Evolutionary conservation across 1,140 invertebrate species (phyloP), one percentile per base, ranked within the genome.

Genomic region (Caenorhabditis tropicalis): DNA sequence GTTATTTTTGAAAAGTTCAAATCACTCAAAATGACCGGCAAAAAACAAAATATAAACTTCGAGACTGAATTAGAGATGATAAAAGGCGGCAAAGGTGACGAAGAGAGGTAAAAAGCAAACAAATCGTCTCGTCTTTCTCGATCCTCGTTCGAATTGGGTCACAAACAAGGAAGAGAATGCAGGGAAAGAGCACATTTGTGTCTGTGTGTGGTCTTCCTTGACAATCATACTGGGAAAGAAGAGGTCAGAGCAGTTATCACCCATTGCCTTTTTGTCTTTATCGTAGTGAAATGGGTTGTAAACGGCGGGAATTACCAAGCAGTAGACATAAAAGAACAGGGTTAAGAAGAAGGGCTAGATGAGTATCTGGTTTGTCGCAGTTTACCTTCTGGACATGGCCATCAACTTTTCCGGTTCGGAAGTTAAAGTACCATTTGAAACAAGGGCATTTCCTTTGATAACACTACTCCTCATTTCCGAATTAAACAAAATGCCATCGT

Each of bases 71-170:
- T 36, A 65, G 6, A 36, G 58, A 65, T 65, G 31, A 65, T 36
- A 65, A 65, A 19, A 51, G 36, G 65, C 36, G 36, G 36, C 15
- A 24, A 21, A 74, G 36, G 65, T 74, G 36, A 27, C n/a, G 65
- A 74, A 21, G 65, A 46, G 65, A n/a, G 65, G 65, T 65, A 33
- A 74, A 74, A 74, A 74, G 65, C 24, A 74, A 74, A 74, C 65
- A 74, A 74, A 74, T 74, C n/a, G 65, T 43, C 65, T 74, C 36
- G 65, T 74, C 43, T 74, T 74, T 36, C 36, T 33, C 65, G 36
- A 65, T 74, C 43, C 24, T 74, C n/a, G 65, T 74, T 74, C 65
- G 65, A 74, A 74, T 43, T 43, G 65, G 65, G 36, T 43, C 65
- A 74, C 65, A 74, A 74, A 74, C 65, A 74, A 74, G 65, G 65